A percentile compares a stretch with the other conserved stretches of the same genome.
These are phyloP conservation scores for Ardeotis arabs DNA, from an alignment of 2,113 vertebrate species.

Conservation along the genomic window DNA sequence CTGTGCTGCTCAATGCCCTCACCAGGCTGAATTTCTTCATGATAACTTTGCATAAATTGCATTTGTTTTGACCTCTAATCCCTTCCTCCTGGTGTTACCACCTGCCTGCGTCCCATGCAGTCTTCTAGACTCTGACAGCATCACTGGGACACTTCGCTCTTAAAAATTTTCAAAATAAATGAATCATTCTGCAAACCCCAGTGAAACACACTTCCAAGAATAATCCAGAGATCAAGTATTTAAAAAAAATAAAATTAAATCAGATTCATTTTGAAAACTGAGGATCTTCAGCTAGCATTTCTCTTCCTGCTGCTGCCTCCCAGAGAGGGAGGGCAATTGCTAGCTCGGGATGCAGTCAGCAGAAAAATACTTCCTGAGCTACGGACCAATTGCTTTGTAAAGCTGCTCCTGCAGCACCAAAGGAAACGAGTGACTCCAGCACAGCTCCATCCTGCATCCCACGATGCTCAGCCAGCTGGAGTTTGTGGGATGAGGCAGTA, in stretches of 20 bases:
- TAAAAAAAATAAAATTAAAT: background rate
- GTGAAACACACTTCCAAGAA: background rate
- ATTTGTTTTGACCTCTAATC: slow-evolving; percentile 3
- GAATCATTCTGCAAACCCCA: background rate
- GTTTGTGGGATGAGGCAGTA: background rate
- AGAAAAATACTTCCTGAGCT: slow-evolving; percentile 32
- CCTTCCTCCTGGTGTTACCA: background rate
- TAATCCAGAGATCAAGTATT: background rate
- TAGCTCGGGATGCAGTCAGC: background rate
- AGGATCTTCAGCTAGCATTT: background rate
- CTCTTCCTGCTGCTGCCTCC: background rate
- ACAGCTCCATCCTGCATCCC: background rate
- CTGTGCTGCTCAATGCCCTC: background rate
- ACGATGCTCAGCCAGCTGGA: background rate
- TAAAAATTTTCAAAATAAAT: background rate
- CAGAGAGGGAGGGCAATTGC: background rate
- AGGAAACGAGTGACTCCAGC: background rate
- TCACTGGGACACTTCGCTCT: background rate
- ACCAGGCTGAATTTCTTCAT: background rate
- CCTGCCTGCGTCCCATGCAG: background rate
- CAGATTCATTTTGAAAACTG: background rate
- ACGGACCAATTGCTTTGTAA: background rate
- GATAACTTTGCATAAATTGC: background rate
- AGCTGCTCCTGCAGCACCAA: background rate
- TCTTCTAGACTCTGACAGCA: background rate